Conservation (phyloP, 2,888 invertebrate species). For the Cephalotes varians region DNA sequence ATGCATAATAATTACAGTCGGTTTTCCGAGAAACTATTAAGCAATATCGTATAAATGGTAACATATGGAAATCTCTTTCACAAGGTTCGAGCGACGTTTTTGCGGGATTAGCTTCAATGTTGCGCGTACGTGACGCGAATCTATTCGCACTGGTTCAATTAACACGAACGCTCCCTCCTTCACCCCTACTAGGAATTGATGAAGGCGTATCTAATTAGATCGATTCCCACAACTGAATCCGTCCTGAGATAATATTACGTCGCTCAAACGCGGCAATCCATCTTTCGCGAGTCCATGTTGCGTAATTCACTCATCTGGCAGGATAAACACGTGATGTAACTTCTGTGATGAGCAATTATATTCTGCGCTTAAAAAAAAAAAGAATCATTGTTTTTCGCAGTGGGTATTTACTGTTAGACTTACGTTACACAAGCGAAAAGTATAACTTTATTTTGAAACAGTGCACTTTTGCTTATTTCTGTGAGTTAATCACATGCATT, state of each 20-base stretch:
- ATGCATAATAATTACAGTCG: neutral
- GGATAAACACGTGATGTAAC: constrained; percentile 11
- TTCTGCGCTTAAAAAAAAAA: neutral
- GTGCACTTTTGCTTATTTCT: no score
- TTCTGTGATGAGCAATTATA: neutral
- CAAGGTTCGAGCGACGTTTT: neutral
- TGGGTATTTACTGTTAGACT: no score
- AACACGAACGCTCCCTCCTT: constrained; percentile 3
- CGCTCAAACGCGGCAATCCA: constrained; percentile 12
- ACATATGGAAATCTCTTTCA: neutral
- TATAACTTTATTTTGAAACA: no score
- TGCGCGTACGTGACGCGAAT: neutral
- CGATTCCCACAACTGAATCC: constrained; percentile 58
- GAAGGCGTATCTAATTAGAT: constrained; percentile 67
- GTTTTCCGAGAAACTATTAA: neutral
- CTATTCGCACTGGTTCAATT: constrained; percentile 58
- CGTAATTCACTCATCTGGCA: neutral
- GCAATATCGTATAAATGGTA: neutral
- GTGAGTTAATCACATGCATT: no score
- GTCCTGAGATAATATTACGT: constrained; percentile 46
- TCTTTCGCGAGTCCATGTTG: constrained; percentile 25
- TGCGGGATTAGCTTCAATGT: neutral
- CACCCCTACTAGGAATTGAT: constrained; percentile 42
- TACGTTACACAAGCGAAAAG: no score
- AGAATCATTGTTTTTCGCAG: no score